Base-by-base conservation (phyloP, 2,113 vertebrate species). In the Oxyura jamaicensis region DNA sequence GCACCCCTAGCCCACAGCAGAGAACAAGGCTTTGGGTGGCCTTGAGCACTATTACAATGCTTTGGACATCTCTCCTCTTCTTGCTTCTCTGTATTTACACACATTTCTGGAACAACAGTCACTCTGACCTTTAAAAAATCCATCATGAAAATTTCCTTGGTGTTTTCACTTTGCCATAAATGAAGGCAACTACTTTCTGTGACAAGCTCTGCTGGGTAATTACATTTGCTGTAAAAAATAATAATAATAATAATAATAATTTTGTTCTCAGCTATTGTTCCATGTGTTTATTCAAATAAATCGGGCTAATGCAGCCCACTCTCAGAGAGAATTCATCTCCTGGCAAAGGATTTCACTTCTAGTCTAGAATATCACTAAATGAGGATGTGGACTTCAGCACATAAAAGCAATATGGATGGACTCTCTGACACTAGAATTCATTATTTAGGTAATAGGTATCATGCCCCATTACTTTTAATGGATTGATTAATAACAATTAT, bases 401-500 rank as follows among this genome's bases (percentile, higher is more conserved):
- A 53, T 69, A 92, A 91, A 93, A 88, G 20, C 22, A 72, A 33
- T 55, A 86, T 18, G 28, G 46, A 89, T 63, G 23, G 75, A 89
- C 28, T 86, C 39, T n/a, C 15, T 93, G 75, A 83, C 46, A 78
- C 29, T 59, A 71, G 71, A 96, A 79, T 31, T 87, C 2, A 78
- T 91, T 81, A 91, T 95, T 77, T 89, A 90, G 67, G 21, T 72
- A 91, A 94, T 78, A 91, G 23, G 22, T 52, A 96, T 82, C 25
- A 67, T 88, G 87, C 58, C 26, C 31, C 92, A 95, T 83, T 95
- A 86, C 63, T 74, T 96, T 96, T 89, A 91, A 94, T 89, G 36
- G 52, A 86, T 84, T 95, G 68, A 95, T 95, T 93, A 95, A 90
- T 88, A 86, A 67, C 71, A 92, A 93, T 74, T 87, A 93, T 75